These are phyloP conservation scores for Centrocercus urophasianus DNA, from an alignment of 2,113 vertebrate species.

Conservation along the genomic window DNA sequence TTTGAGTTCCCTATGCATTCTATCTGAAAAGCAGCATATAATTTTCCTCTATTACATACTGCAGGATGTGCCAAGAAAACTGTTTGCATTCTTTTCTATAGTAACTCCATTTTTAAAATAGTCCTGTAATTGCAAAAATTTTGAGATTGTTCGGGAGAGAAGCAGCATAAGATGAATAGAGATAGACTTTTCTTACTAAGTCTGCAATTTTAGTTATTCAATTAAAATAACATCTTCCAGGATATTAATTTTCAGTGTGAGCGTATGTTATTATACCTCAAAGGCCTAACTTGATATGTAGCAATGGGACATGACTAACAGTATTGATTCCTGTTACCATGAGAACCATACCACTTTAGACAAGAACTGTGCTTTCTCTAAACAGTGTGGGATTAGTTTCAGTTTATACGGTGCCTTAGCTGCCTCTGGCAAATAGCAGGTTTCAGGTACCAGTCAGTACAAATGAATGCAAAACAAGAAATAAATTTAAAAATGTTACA, in stretches of 20 bases:
- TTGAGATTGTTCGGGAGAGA: neutral
- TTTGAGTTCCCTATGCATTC: neutral
- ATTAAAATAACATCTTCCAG: neutral
- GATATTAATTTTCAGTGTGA: constrained; percentile 10
- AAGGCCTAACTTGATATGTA: neutral
- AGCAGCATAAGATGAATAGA: neutral
- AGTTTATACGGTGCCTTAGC: neutral
- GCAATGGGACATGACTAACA: neutral
- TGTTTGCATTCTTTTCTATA: neutral
- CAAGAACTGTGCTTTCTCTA: neutral
- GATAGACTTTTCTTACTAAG: neutral
- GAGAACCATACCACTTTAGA: neutral
- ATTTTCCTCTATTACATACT: neutral
- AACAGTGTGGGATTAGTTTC: neutral
- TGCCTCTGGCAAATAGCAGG: neutral
- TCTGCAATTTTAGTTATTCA: neutral
- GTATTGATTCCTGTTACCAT: neutral
- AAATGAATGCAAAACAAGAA: neutral
- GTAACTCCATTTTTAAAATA: neutral
- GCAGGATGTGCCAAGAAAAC: neutral
- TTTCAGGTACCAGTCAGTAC: neutral
- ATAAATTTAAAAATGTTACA: neutral
- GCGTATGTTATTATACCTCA: neutral
- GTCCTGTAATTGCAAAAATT: neutral
- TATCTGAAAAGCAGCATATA: neutral